Evolutionary conservation across 2,113 vertebrate species (phyloP), one percentile per base, ranked within the genome.

Genomic region (Syngnathus scovelli): DNA sequence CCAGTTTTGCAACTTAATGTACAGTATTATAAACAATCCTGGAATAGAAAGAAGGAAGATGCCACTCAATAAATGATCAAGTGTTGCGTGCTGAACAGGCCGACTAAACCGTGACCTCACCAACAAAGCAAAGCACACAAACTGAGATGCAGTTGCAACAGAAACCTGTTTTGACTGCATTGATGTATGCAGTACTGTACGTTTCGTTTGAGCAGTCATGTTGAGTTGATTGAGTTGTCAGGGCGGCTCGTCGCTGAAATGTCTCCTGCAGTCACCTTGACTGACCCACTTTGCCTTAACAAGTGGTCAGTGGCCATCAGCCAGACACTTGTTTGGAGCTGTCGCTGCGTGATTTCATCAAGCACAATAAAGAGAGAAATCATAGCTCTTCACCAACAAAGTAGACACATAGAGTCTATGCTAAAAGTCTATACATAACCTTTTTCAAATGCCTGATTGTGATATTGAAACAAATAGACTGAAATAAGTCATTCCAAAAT

Each of bases 261-360:
- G 71, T 72, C 66, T 66, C 58, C 66, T 71, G 66, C 69, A 77
- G 74, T 82, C 78, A 87, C 81, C 84, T 77, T 87, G 78, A 64
- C 54, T 83, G 72, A 81, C 81, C 77, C 74, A 74, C 41, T 76
- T 73, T 61, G 71, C 44, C 36, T 68, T 46, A 58, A 19, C 4
- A 21, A 74, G 70, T 44, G 64, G 62, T 68, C 71, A 33, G 9
- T 72, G 39, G 41, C 60, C 64, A 66, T 46, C 43, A 66, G 58
- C 54, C 73, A 39, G 44, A 61, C 72, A 71, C 72, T 68, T 79
- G 58, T n/a, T n/a, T n/a, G n/a, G 62, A 74, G 72, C 67, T 67
- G 81, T 83, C 80, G 71, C 16, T 84, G 23, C 1, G 33, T 37
- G 33, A 64, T 13, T 4, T 44, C 69, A 72, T 33, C 41, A 52